phyloP scores from a whole-genome alignment of 2,888 invertebrate genomes.

The Achlya flavicornis region DNA sequence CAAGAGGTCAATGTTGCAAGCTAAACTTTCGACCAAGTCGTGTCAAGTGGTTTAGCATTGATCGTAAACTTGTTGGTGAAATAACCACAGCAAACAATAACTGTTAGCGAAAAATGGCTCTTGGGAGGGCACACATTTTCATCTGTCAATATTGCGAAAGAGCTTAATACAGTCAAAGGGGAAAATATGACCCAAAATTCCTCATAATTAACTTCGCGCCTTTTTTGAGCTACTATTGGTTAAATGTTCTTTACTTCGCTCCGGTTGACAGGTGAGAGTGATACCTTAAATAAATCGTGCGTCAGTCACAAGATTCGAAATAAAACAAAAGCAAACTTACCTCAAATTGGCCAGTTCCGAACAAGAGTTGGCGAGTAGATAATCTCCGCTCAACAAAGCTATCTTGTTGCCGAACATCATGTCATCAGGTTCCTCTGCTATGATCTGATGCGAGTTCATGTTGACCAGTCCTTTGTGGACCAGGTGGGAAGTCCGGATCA shows the following conservation, averaged over 20 bases:
- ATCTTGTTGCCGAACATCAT: conserved; percentile 98
- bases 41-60: not conserved
- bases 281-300: too few relatives aligned
- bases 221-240: too few relatives aligned
- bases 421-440: conserved; percentile 85
- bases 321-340: conserved; percentile 41
- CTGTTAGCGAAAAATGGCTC: not conserved
- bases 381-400: conserved; percentile 95
- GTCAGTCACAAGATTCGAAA: not conserved
- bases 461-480: conserved; percentile 96
- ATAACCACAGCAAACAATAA: not conserved
- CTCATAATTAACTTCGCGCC: too few relatives aligned
- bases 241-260: too few relatives aligned
- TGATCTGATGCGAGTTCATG: conserved; percentile 86
- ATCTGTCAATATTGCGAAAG: too few relatives aligned
- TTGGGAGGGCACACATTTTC: too few relatives aligned
- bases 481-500: conserved; percentile 96
- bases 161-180: too few relatives aligned
- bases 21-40: not conserved
- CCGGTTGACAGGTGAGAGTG: too few relatives aligned
- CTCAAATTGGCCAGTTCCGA: conserved; percentile 92
- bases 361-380: conserved; percentile 94
- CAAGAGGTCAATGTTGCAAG: conserved; percentile 4
- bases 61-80: not conserved
- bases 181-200: too few relatives aligned